Evolutionary conservation across 53 echinoderm and acorn worm species (phyloP), one percentile per base, ranked within the genome.

Genomic region (Hippasteria phrygiana): DNA sequence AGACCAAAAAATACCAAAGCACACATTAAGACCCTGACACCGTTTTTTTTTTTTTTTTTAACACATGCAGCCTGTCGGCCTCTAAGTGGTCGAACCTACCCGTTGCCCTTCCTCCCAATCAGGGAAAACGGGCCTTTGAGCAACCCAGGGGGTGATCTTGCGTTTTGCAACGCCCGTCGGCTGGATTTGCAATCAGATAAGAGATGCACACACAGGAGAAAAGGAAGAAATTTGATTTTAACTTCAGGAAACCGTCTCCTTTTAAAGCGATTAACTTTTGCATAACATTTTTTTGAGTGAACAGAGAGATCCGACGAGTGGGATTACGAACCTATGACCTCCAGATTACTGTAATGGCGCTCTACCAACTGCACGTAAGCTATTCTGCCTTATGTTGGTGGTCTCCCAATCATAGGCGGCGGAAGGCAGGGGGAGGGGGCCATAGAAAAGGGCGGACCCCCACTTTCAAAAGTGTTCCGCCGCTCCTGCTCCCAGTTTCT

Each of bases 91-190:
- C 71, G n/a, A 65, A 84, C 84, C 84, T 84, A 84, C 84, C 84
- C 50, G 38, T 46, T 67, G 48, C 26, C 71, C 69, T 33, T 70
- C 84, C 47, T 69, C 69, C 46, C 11, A 35, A 48, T 84, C 84
- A 31, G 84, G 84, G 84, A 84, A 84, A 69, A 71, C 51, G 70
- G 84, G 84, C 53, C 70, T 28, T 36, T 84, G 48, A 34, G 84
- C 51, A 71, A 84, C 84, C 84, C 84, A 84, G 2, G 84, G 84
- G 84, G 84, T 84, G 29, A 84, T 84, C 84, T 84, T 84, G 70
- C 84, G 84, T 71, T 71, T 84, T 39, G 84, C 84, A 10, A 84
- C 69, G 37, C 26, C 35, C 14, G 84, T 35, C 34, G 45, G 84
- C 84, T 84, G 67, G 17, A 65, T 65, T 62, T 28, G 84, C 27